phyloP scores from a whole-genome alignment of 2,888 invertebrate genomes.

The Pecten maximus region DNA sequence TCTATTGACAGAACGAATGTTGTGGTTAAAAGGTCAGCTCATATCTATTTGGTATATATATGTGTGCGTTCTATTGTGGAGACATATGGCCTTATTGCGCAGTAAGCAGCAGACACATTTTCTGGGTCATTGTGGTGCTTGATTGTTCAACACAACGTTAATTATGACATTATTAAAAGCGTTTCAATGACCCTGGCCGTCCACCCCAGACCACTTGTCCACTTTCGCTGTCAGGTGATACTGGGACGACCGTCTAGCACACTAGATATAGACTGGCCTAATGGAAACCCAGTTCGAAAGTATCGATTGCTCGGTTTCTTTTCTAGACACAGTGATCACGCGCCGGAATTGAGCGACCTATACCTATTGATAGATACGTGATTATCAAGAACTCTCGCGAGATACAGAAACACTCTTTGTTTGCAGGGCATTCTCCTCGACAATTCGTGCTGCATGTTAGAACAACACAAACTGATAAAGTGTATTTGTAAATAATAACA shows the following conservation, averaged over 20 bases:
- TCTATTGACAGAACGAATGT: slow-evolving; percentile 8
- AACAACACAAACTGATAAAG: not conserved
- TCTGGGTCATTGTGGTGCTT: slow-evolving; percentile 11
- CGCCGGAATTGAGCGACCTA: not conserved
- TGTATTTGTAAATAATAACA: too few relatives aligned
- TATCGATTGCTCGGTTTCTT: slow-evolving; percentile 8
- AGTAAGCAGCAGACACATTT: not conserved
- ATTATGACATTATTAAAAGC: not conserved
- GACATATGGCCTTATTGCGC: slow-evolving; percentile 13
- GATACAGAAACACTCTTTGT: not conserved
- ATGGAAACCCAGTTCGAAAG: slow-evolving; percentile 5
- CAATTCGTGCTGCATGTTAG: not conserved
- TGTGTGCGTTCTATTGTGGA: not conserved
- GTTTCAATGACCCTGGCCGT: not conserved
- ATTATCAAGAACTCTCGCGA: not conserved
- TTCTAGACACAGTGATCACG: not conserved
- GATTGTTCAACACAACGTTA: not conserved
- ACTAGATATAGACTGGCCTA: not conserved
- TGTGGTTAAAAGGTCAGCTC: not conserved
- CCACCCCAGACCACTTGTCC: slow-evolving; percentile 17
- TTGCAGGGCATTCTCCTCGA: too few relatives aligned
- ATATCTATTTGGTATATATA: not conserved
- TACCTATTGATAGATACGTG: not conserved
- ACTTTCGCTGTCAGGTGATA: not conserved
- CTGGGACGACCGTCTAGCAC: not conserved